Base-by-base conservation (phyloP, 2,797 vertebrate species). In the Triplophysa bombifrons region DNA sequence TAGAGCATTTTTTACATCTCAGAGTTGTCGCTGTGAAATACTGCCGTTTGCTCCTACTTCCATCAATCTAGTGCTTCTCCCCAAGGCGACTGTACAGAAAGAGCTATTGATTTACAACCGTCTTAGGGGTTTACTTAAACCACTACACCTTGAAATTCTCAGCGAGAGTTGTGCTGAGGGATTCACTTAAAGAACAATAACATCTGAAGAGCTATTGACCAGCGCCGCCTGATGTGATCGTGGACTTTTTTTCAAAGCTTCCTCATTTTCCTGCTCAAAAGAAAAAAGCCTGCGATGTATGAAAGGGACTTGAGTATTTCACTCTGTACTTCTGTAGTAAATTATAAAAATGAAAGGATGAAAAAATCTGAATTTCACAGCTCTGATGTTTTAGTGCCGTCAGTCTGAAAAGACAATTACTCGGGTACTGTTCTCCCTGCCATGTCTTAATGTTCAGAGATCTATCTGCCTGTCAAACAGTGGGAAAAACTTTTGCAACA, bases 101-200 rank as follows among this genome's bases (percentile, higher is more conserved):
- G 55, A 73, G 44, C n/a, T 80, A 83, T 76, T 80, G 78, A 80
- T 83, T 80, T 68, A 80, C 64, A 73, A 20, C 68, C 55, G 51
- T 76, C 71, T 76, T 80, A 68, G 14, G n/a, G 41, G 72, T 72
- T 72, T 76, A 27, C 61, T 71, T 76, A 80, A 80, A 74, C 46
- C 58, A 67, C 38, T 61, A 44, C 72, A 83, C 61, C 66, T 79
- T 79, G 65, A 74, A 74, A 79, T 68, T 67, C 63, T 76, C 51
- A 44, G 46, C 19, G 19, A 50, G 76, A 66, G 38, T 58, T 34
- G 74, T 68, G 30, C 58, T 22, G 25, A 60, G 67, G 53, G 61
- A 46, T 48, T 48, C 58, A 65, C 19, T 56, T 53, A 78, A 56
- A 73, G 30, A 25, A 58, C 50, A 46, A 66, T 30, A 22, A 22